Percentiles rank a stretch among this genome's conserved stretches.
Evolutionary conservation across 2,113 vertebrate genomes (phyloP).

Genomic region (Amia ocellicauda): DNA sequence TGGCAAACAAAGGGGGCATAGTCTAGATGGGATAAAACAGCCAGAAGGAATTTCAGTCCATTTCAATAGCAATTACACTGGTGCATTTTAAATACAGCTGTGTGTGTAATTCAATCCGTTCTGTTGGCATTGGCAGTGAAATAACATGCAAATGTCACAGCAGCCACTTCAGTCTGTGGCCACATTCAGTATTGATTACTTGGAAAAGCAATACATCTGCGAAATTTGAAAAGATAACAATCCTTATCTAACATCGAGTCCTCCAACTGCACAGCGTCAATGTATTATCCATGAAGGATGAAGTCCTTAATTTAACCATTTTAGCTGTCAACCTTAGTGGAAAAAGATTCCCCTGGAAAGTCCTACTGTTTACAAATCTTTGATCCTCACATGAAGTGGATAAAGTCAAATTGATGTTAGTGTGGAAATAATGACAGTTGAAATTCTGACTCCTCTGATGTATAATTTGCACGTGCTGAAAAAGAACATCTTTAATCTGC

Average conservation of each 20-base stretch:
- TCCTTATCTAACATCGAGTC: too few species aligned
- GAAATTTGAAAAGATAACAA: neutral
- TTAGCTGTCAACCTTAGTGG: too few species aligned
- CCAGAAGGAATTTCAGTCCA: too few species aligned
- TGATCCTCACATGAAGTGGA: too few species aligned
- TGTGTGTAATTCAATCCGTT: neutral
- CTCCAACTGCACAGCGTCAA: neutral
- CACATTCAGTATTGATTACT: neutral
- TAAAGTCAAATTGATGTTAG: too few species aligned
- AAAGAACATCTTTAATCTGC: too few species aligned
- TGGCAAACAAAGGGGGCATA: neutral
- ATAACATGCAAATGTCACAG: neutral
- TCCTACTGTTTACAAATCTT: too few species aligned
- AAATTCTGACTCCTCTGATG: too few species aligned
- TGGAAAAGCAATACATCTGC: neutral
- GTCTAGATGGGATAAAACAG: neutral
- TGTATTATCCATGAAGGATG: neutral
- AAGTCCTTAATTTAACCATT: neutral
- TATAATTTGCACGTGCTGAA: too few species aligned
- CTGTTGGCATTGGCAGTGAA: neutral
- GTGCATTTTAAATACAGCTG: neutral
- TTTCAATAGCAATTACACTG: neutral
- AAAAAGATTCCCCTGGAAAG: too few species aligned
- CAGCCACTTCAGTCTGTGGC: neutral
- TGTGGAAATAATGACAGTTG: too few species aligned